phyloP scores from a whole-genome alignment of 2,113 vertebrate species.

The Rhagologus leucostigma region DNA sequence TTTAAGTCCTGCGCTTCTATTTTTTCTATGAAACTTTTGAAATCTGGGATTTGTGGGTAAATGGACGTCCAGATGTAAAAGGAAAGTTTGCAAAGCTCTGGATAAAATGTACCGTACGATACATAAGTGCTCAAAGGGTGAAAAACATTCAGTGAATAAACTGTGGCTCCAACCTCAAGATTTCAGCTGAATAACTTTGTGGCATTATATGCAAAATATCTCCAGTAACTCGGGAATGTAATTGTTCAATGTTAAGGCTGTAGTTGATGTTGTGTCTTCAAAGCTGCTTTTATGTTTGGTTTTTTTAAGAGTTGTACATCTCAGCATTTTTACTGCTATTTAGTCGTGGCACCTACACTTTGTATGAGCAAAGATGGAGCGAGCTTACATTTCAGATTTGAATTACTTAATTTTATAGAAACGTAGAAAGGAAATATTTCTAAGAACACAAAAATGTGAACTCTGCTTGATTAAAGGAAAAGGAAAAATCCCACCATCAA shows the following conservation, averaged over 20 bases:
- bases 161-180: constrained; percentile 53
- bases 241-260: constrained; percentile 74
- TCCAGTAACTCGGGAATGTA: constrained; percentile 76
- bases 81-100: constrained; percentile 14
- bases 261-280: constrained; percentile 71
- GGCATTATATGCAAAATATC: constrained; percentile 76
- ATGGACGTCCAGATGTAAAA: constrained; percentile 23
- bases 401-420: constrained; percentile 47
- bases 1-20: constrained; percentile 11
- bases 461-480: not conserved
- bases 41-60: constrained; percentile 47
- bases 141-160: not conserved
- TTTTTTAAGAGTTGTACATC: constrained; percentile 72
- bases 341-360: constrained; percentile 65
- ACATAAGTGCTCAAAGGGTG: constrained; percentile 14
- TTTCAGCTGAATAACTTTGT: constrained; percentile 62
- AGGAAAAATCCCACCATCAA: not conserved
- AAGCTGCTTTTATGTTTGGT: constrained; percentile 77
- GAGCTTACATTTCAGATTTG: constrained; percentile 47
- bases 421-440: constrained; percentile 23
- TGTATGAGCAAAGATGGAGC: constrained; percentile 52
- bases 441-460: constrained; percentile 41
- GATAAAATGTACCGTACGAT: not conserved
- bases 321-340: constrained; percentile 72
- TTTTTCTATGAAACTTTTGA: constrained; percentile 58